Evolutionary conservation across 2,797 vertebrate genomes (phyloP).

Genomic region (Gymnothorax reevesii): DNA sequence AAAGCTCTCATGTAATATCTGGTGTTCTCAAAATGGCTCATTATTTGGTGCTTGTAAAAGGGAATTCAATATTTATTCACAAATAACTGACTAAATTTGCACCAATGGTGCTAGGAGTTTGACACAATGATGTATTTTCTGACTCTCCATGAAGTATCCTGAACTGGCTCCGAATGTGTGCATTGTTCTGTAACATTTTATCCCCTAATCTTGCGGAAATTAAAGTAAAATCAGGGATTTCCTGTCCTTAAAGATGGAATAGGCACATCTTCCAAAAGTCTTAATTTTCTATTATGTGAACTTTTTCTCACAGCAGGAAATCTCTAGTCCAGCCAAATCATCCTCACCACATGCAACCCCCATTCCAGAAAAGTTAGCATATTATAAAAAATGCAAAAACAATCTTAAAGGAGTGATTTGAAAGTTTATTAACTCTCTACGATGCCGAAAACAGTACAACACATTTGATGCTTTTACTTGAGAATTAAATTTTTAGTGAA

Average conservation of each 20-base stretch:
- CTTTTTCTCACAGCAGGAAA: not conserved
- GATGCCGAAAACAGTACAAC: too few relatives aligned
- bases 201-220: not conserved
- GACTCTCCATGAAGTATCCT: not conserved
- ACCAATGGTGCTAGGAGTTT: not conserved
- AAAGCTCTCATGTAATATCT: not conserved
- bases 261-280: not conserved
- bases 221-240: not conserved
- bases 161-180: not conserved
- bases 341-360: not conserved
- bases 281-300: not conserved
- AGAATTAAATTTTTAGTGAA: too few relatives aligned
- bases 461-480: too few relatives aligned
- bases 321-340: not conserved
- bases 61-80: not conserved
- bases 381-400: too few relatives aligned
- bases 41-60: not conserved
- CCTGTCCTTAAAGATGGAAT: not conserved
- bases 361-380: too few relatives aligned
- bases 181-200: constrained; percentile 1
- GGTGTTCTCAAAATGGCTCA: not conserved
- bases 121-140: not conserved
- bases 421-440: too few relatives aligned
- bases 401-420: too few relatives aligned
- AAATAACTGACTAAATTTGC: not conserved